Conservation (phyloP, 2,797 vertebrate species). For the Poecilia gillii region DNA sequence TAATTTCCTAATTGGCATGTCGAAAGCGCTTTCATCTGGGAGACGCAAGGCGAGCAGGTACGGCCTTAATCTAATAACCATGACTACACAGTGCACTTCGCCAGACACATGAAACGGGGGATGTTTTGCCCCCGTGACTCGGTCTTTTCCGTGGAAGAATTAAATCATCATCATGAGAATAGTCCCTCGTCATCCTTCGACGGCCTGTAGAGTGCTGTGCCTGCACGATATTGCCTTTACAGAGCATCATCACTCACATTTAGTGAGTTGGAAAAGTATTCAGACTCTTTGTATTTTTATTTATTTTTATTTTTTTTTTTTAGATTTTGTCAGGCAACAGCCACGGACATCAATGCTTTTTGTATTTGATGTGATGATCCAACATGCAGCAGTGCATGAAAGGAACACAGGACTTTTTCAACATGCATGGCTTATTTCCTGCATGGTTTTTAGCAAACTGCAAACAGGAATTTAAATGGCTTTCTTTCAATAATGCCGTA, state of each 20-base stretch:
- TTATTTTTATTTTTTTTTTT: too few relatives aligned
- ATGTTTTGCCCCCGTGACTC: constrained; percentile 56
- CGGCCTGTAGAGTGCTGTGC: constrained; percentile 25
- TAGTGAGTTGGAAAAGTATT: background rate
- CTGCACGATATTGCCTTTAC: constrained; percentile 10
- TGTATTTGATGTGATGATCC: background rate
- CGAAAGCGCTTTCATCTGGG: constrained; percentile 82
- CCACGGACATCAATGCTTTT: background rate
- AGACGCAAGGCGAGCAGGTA: constrained; percentile 76
- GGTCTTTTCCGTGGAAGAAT: constrained; percentile 63
- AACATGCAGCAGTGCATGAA: background rate
- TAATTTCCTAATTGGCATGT: constrained; percentile 77
- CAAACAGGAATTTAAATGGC: too few relatives aligned
- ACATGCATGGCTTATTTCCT: background rate
- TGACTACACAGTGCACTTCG: constrained; percentile 41
- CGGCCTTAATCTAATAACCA: constrained; percentile 74
- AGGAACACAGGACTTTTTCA: background rate
- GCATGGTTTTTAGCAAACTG: background rate
- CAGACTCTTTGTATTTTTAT: background rate
- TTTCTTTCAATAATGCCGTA: background rate
- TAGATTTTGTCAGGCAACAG: background rate
- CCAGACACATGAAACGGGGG: constrained; percentile 53
- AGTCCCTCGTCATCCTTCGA: constrained; percentile 5
- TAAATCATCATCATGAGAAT: constrained; percentile 44
- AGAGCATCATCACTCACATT: too few relatives aligned